Evolutionary conservation across 1,140 invertebrate species (phyloP).

Genomic region (Philotrypesis tridentata): DNA sequence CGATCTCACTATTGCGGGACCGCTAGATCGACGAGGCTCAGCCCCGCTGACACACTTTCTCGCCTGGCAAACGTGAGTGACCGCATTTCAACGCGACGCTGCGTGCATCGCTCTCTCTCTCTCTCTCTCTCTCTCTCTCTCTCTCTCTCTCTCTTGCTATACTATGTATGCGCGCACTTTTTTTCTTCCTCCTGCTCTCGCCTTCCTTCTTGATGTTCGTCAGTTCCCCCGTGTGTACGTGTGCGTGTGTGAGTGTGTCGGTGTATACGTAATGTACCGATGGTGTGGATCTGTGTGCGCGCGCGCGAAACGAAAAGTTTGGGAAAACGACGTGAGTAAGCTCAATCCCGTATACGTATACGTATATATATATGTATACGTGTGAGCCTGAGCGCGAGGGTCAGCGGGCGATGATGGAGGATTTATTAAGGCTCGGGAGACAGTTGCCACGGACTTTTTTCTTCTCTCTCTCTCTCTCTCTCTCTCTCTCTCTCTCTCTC

Average conservation of each 20-base stretch:
- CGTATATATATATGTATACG: too few species aligned
- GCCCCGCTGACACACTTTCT: not conserved
- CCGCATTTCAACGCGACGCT: not conserved
- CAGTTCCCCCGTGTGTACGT: too few species aligned
- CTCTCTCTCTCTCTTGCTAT: too few species aligned
- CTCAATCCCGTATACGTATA: too few species aligned
- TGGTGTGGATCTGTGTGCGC: too few species aligned
- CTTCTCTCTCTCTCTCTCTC: not conserved
- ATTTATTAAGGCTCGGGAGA: not conserved
- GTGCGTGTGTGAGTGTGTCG: too few species aligned
- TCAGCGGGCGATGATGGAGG: not conserved
- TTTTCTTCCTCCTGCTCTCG: not conserved
- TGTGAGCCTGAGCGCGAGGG: not conserved
- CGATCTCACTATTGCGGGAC: not conserved
- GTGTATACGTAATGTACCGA: too few species aligned
- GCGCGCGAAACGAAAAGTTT: too few species aligned
- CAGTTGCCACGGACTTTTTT: not conserved
- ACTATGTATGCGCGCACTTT: not conserved
- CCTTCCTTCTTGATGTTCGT: too few species aligned
- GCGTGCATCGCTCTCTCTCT: not conserved
- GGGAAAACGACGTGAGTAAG: too few species aligned
- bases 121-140: too few species aligned
- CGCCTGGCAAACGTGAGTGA: conserved; percentile 31
- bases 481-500: not conserved
- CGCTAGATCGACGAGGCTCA: not conserved